These are phyloP conservation scores for Anagrus nilaparvatae DNA, from an alignment of 1,140 invertebrate species.

Conservation along the genomic window DNA sequence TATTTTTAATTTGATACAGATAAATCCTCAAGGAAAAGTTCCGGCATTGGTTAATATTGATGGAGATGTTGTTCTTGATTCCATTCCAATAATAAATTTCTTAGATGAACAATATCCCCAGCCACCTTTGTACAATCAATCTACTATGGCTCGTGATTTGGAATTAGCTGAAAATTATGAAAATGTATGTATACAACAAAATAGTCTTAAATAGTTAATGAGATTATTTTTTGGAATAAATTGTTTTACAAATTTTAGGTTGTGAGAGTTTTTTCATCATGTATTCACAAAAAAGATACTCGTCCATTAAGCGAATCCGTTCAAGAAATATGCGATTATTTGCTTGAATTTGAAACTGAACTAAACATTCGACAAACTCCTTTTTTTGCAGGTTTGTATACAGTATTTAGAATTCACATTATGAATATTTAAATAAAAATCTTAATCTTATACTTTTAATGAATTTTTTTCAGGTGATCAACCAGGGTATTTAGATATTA, in stretches of 20 bases:
- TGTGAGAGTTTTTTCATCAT: constrained; percentile 21
- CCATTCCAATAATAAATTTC: constrained; percentile 43
- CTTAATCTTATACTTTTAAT: not conserved
- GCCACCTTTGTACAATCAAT: constrained; percentile 39
- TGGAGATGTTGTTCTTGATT: constrained; percentile 41
- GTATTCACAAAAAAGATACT: constrained; percentile 24
- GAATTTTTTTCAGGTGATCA: constrained; percentile 18
- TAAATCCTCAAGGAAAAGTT: constrained; percentile 50
- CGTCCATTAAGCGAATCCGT: constrained; percentile 24
- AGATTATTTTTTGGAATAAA: constrained; percentile 7
- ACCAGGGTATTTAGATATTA: constrained; percentile 26
- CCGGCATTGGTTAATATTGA: constrained; percentile 43
- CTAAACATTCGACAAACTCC: constrained; percentile 23
- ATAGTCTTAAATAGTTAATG: not conserved
- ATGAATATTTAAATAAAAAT: not conserved
- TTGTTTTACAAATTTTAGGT: constrained; percentile 19
- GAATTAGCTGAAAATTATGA: constrained; percentile 40
- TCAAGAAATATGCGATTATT: constrained; percentile 21
- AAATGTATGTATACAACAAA: constrained; percentile 22
- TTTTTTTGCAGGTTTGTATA: constrained; percentile 26
- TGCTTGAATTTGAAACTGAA: constrained; percentile 28
- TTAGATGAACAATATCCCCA: constrained; percentile 46
- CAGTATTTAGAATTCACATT: not conserved
- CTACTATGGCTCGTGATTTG: constrained; percentile 38
- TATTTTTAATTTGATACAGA: constrained; percentile 22